Base-by-base conservation (phyloP, 2,797 vertebrate species). In the Pangasius sanitwongsei region DNA sequence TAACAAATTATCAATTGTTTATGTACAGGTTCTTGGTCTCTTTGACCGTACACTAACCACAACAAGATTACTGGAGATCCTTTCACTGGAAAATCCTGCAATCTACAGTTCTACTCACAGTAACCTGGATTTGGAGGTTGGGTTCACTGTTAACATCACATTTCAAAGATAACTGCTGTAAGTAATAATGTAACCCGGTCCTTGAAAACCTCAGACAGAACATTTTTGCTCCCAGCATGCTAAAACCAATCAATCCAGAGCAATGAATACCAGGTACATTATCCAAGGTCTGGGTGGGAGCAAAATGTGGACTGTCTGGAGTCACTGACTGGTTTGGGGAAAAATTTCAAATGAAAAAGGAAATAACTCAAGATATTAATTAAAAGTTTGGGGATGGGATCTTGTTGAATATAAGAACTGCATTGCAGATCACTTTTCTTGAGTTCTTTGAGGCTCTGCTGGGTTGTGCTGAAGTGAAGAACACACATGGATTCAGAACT, bases 391-490 rank as follows among this genome's bases (percentile, higher is more conserved):
- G 1, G 48, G 18, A 82, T 59, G 25, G 20, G 57, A 44, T 77
- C 1, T 69, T 28, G 13, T n/a, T 83, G 53, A 28, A 48, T 37
- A 34, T 83, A 70, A 80, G 1, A 86, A 67, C 63, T 85, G 13
- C 8, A 53, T 80, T 95, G 28, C 93, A 99, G 98, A 92, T 99
- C 69, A 96, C 96, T 1, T 99, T 99, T 94, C 96, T 99, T 89
- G 98, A 99, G 88, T 99, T 99, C 93, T 97, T 97, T 15, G 98
- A 99, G 92, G 96, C 96, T 18, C 95, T 99, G 34, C 89, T 99
- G 50, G 94, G 94, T n/a, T 98, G 97, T 59, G 96, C 96, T 0
- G 87, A 95, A 59, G 86, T 96, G 20, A 96, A 93, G 44, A 92
- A 94, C 86, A 94, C 92, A 86, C 86, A 34, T 16, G 89, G 31